Conservation (phyloP, 2,113 vertebrate species). For the Pygoscelis adeliae region DNA sequence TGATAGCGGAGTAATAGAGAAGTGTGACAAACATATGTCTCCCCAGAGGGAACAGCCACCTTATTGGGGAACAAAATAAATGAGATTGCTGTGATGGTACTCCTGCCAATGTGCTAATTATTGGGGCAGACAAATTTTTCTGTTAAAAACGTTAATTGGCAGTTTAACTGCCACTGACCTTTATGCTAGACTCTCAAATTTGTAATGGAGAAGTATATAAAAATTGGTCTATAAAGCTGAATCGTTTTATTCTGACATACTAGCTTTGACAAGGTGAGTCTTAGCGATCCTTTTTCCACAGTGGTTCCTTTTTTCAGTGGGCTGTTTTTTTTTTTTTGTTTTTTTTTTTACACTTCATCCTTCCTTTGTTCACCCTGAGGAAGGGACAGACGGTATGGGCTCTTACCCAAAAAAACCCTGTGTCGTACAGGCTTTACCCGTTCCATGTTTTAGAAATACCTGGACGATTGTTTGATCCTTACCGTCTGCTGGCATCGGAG, state of each 20-base stretch:
- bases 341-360: no score
- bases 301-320: neutral
- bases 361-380: fast-evolving
- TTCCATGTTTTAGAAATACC: fast-evolving
- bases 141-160: neutral
- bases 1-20: neutral
- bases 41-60: neutral
- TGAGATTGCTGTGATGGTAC: fast-evolving
- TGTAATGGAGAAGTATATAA: neutral
- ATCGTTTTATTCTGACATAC: fast-evolving
- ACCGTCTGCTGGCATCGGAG: fast-evolving
- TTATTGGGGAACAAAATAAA: neutral
- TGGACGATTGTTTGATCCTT: fast-evolving
- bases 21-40: fast-evolving
- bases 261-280: no score
- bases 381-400: fast-evolving
- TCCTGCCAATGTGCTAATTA: fast-evolving
- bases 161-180: neutral
- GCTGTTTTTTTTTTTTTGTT: no score
- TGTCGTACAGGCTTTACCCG: fast-evolving
- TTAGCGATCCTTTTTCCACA: fast-evolving
- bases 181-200: neutral
- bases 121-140: fast-evolving
- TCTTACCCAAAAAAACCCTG: fast-evolving
- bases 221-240: neutral